Evolutionary conservation across 2,888 invertebrate genomes (phyloP), one percentile per base, ranked within the genome.

Genomic region (Andrena hattorfiana): DNA sequence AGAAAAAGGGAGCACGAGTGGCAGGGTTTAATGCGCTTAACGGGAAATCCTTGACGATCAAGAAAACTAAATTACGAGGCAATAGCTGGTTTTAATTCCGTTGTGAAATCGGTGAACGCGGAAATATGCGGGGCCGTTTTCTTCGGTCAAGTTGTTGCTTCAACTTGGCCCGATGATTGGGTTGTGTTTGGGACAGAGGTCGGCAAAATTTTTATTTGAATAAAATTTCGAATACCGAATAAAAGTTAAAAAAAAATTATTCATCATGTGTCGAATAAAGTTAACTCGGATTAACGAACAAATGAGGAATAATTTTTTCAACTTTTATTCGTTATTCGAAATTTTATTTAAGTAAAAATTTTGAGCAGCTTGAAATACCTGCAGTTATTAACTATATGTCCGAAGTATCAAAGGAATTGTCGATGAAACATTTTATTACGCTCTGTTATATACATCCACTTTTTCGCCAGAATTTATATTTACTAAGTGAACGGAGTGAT

Each of bases 11-110:
- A 4, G 35, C 62, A 13, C 10, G 8, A n/a, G 4, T 63, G 30
- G 30, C 20, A 16, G 8, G 51, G 42, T 76, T 76, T 54, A 70
- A 70, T 7, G 51, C 49, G 59, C 16, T 71, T 56, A 35, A 20
- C 10, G 66, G n/a, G 20, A 49, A 28, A 7, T 30, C 7, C 2
- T 10, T 8, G 30, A 51, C 4, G 20, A 13, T 68, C 49, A 49
- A 0, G 48, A 10, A 35, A 30, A 48, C 49, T 75, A 49, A 68
- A 68, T 74, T 68, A 74, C 30, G 16, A 28, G 13, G 10, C n/a
- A 28, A 56, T 26, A 4, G 23, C 5, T 32, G 35, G 10, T 20
- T 32, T 54, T 32, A 13, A 20, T 28, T 32, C 16, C 10, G 10
- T 26, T 26, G 23, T 23, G 23, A 56, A 10, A 23, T 56, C 56